phyloP scores from a whole-genome alignment of 2,797 vertebrate genomes.

The Falco berigora region DNA sequence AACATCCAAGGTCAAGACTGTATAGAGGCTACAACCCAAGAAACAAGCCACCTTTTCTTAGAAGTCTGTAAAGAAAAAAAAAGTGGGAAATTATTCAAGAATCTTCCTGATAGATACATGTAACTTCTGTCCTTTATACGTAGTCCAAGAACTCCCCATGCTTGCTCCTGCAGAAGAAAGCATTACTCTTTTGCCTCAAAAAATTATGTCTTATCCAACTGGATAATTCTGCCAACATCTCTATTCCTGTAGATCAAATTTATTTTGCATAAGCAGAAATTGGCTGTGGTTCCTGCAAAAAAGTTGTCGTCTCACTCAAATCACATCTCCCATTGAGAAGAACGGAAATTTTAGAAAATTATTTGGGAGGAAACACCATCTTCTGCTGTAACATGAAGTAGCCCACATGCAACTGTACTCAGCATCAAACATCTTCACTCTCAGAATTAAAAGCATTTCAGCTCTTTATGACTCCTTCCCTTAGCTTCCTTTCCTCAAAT shows the following conservation, averaged over 20 bases:
- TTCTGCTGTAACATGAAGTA: not conserved
- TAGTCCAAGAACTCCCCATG: not conserved
- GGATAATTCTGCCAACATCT: not conserved
- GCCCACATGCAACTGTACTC: rapidly evolving
- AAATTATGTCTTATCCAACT: not conserved
- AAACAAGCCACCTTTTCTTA: not conserved
- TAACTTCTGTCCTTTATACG: not conserved
- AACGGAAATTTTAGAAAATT: rapidly evolving
- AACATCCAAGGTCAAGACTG: not conserved
- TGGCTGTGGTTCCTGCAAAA: not conserved
- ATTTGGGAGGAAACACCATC: not conserved
- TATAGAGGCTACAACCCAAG: not conserved
- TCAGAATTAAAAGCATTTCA: not conserved
- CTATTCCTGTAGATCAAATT: not conserved
- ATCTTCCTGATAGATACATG: not conserved
- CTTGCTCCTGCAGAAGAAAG: not conserved
- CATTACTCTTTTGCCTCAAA: too few relatives aligned
- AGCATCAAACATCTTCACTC: not conserved
- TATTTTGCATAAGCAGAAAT: not conserved
- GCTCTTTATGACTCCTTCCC: not conserved
- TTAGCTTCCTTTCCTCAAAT: not conserved
- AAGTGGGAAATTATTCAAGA: rapidly evolving
- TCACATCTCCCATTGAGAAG: not conserved
- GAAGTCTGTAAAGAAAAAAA: not conserved
- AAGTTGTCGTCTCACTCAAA: not conserved